Evolutionary conservation across 2,113 vertebrate genomes (phyloP).

Genomic region (Silurus asotus): DNA sequence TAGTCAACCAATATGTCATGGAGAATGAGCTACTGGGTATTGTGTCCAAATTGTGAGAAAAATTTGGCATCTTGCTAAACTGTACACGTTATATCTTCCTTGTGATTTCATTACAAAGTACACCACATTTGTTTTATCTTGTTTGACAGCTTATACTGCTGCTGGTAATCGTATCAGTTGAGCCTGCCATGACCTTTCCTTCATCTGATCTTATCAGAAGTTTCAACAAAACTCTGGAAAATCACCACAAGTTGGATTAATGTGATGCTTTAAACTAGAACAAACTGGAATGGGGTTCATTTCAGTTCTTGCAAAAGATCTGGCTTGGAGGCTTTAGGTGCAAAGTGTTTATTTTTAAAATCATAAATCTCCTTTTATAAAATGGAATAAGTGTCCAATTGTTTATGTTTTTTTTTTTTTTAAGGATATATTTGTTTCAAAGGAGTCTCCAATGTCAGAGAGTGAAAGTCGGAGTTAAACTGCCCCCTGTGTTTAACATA

Average conservation of each 20-base stretch:
- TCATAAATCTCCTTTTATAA: neutral
- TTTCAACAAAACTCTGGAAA: neutral
- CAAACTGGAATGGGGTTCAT: neutral
- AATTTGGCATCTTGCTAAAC: neutral
- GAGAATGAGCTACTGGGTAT: neutral
- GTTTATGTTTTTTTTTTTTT: no score
- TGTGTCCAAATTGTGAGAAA: neutral
- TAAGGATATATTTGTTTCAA: no score
- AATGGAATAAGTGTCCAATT: no score
- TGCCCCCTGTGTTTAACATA: no score
- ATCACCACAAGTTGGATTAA: neutral
- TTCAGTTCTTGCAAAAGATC: neutral
- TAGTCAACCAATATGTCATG: neutral
- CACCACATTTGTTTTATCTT: neutral
- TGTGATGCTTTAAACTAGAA: neutral
- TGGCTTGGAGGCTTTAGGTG: neutral
- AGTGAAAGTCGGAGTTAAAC: no score
- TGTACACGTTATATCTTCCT: neutral
- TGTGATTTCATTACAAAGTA: neutral
- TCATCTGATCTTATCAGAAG: neutral
- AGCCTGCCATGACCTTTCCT: neutral
- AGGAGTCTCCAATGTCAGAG: no score
- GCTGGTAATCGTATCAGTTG: neutral
- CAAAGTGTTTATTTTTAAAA: neutral
- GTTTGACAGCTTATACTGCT: neutral